Evolutionary conservation across 1,140 invertebrate genomes (phyloP), one percentile per base, ranked within the genome.

Genomic region (Mycetomoellerius zeteki): DNA sequence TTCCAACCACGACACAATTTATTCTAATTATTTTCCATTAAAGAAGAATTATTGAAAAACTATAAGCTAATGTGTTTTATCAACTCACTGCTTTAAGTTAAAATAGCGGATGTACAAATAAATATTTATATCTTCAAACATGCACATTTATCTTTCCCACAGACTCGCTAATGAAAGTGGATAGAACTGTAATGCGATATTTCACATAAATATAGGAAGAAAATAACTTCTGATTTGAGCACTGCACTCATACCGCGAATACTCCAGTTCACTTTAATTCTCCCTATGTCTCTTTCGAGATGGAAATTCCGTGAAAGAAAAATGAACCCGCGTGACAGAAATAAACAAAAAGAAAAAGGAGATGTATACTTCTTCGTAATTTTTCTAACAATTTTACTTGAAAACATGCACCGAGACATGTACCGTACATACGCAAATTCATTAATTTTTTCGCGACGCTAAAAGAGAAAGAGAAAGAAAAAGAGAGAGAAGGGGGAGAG

Each of bases 191-290:
- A 64, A 64, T 6, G 14, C 12, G 77, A 80, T 67, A 67, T 67
- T 52, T 80, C 27, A 80, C 21, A 67, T 33, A 80, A 80, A 67
- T 14, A 27, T 24, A 19, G 43, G 8, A 52, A 67, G 62, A 80
- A 80, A 80, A 80, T 80, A 80, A 80, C 14, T 80, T 52, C 8
- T 80, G 77, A 67, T 80, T 43, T 52, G 27, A 52, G 77, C 60
- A 27, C 0, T 60, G 43, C 43, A 50, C 76, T 65, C 60, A 60
- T 76, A 60, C 24, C 27, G 50, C 47, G 27, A 67, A 30, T 19
- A 80, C 77, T 37, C 7, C 16, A 21, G 56, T 37, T 67, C 77
- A 80, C 77, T 67, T 64, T 67, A 52, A 80, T 80, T 67, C 77
- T 33, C 19, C 12, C 24, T 24, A 27, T n/a, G 60, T 67, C 43